Conservation (phyloP, 64 coral and sea anemone species). For the Actinia tenebrosa region DNA sequence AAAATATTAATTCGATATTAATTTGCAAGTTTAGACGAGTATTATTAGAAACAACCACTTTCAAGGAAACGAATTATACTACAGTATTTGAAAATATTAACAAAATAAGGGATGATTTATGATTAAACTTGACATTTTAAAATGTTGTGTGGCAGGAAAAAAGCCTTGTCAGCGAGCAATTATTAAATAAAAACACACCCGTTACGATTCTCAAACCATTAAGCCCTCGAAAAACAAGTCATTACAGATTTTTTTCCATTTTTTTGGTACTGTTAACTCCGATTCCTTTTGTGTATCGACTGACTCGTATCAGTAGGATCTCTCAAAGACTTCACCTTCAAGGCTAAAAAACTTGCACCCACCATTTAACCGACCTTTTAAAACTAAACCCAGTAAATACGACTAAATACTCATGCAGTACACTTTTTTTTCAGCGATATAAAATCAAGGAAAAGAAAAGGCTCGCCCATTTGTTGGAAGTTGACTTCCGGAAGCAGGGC, state of each 20-base stretch:
- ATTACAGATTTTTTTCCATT: neutral
- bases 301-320: neutral
- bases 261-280: neutral
- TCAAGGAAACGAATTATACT: neutral
- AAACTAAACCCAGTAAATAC: neutral
- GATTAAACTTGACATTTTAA: neutral
- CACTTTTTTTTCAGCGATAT: neutral
- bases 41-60: neutral
- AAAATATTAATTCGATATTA: conserved; percentile 1
- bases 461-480: neutral
- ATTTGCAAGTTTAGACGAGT: neutral
- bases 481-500: conserved; percentile 2
- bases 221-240: neutral
- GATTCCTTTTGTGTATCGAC: neutral
- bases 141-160: neutral
- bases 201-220: neutral
- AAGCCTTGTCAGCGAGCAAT: neutral
- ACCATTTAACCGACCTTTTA: neutral
- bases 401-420: neutral
- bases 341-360: neutral
- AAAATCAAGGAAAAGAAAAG: neutral
- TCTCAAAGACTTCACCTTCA: neutral
- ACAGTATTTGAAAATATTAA: neutral
- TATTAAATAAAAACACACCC: neutral
- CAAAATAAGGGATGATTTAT: neutral